phyloP scores from a whole-genome alignment of 2,888 invertebrate species.

The Vesta saturnalis region DNA sequence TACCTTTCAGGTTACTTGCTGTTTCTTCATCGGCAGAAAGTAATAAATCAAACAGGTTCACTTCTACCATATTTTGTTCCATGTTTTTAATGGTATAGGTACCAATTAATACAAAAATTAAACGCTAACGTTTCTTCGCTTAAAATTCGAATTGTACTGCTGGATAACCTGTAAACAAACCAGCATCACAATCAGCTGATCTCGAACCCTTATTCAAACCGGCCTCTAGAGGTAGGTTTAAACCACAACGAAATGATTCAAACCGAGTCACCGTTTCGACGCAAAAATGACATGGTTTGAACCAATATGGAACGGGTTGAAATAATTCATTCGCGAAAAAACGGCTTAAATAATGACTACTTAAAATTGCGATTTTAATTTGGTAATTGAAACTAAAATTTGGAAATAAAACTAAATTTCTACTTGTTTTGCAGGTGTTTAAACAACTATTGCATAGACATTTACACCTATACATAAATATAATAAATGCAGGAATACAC shows the following conservation, averaged over 20 bases:
- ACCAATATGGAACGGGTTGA: neutral
- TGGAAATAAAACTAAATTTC: no score
- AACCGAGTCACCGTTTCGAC: slow-evolving; percentile 14
- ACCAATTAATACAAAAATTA: neutral
- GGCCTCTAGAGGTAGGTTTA: slow-evolving; percentile 7
- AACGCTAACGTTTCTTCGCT: neutral
- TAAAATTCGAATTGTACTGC: neutral
- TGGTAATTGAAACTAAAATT: no score
- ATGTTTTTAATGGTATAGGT: neutral
- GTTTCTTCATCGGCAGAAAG: slow-evolving; percentile 8
- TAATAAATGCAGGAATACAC: no score
- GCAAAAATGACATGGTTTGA: slow-evolving; percentile 9
- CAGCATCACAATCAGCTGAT: slow-evolving; percentile 4
- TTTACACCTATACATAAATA: no score
- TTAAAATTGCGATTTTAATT: no score
- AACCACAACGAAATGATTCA: neutral
- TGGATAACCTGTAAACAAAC: neutral
- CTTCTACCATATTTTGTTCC: no score
- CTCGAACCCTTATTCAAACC: slow-evolving; percentile 3
- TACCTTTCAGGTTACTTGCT: slow-evolving; percentile 9
- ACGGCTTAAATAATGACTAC: no score
- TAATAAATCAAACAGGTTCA: slow-evolving; percentile 14
- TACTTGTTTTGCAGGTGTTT: no score
- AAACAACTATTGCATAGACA: no score
- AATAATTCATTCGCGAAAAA: no score